Percentiles rank a stretch among this genome's conserved stretches.
Evolutionary conservation across 2,797 vertebrate genomes (phyloP).

Genomic region (Nothura maculosa): DNA sequence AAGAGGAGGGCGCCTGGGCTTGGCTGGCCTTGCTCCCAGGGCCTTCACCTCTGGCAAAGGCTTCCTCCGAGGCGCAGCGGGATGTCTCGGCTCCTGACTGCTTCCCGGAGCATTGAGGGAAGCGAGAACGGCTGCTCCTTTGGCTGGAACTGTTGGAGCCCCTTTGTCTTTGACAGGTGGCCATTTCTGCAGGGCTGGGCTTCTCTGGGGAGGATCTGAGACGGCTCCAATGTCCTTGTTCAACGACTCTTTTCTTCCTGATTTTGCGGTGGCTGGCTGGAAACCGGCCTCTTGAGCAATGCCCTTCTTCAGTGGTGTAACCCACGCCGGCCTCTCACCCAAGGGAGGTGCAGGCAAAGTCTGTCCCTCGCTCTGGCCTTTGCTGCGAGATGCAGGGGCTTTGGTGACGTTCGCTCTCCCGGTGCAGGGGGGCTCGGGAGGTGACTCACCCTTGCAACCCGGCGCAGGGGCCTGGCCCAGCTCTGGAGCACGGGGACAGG

Average conservation of each 20-base stretch:
- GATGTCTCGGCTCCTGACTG: neutral
- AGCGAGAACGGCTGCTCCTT: rapidly evolving
- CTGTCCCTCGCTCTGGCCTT: neutral
- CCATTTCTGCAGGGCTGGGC: neutral
- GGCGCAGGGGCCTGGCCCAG: rapidly evolving
- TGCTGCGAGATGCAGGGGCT: neutral
- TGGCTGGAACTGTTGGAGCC: neutral
- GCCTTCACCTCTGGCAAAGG: neutral
- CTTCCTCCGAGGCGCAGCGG: neutral
- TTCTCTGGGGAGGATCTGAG: neutral
- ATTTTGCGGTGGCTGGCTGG: neutral
- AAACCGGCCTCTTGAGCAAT: neutral
- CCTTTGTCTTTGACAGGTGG: neutral
- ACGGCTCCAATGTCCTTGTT: neutral
- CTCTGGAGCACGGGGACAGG: neutral
- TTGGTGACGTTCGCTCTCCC: neutral
- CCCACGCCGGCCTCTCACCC: rapidly evolving
- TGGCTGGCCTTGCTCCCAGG: constrained; percentile 1
- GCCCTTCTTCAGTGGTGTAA: neutral
- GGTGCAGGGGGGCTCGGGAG: neutral
- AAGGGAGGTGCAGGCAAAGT: neutral
- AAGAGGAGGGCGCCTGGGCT: constrained; percentile 36
- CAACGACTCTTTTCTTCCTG: neutral
- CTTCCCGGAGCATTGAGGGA: rapidly evolving
- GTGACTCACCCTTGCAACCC: neutral